phyloP scores from a whole-genome alignment of 2,797 vertebrate species.

The Graptemys geographica region DNA sequence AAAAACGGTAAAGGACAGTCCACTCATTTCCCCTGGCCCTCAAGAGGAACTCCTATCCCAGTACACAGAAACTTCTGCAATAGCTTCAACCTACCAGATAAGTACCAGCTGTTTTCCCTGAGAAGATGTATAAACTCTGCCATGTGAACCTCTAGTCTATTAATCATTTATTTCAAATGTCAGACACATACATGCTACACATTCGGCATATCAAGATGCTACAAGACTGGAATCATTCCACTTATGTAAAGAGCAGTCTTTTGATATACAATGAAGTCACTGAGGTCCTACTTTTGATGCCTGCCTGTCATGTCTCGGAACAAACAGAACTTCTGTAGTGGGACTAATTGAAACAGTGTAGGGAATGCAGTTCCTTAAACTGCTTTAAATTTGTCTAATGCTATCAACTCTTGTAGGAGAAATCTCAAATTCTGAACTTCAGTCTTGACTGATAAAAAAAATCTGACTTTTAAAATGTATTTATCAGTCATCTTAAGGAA shows the following conservation, averaged over 20 bases:
- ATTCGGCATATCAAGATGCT: neutral
- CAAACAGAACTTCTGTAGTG: constrained; percentile 9
- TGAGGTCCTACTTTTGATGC: constrained; percentile 2
- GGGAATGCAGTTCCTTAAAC: neutral
- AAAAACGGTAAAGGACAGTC: neutral
- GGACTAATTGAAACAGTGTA: neutral
- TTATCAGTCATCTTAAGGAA: neutral
- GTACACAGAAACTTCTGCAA: fast-evolving
- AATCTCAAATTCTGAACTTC: neutral
- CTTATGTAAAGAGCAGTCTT: neutral
- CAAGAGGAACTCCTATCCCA: constrained; percentile 21
- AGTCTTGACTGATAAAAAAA: constrained; percentile 10
- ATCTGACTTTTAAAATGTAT: neutral
- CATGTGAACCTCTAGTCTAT: neutral
- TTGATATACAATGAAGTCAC: neutral
- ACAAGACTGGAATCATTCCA: neutral
- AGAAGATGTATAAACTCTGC: neutral
- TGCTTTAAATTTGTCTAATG: neutral
- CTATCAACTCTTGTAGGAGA: neutral
- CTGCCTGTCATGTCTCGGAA: constrained; percentile 22
- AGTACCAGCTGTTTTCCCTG: fast-evolving
- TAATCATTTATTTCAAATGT: neutral
- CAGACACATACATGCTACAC: fast-evolving
- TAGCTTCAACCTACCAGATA: neutral
- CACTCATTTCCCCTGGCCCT: neutral